A percentile compares a stretch with the other conserved stretches of the same genome.
Conservation (phyloP, 2,888 invertebrate species). For the Drosophila bunnanda region DNA sequence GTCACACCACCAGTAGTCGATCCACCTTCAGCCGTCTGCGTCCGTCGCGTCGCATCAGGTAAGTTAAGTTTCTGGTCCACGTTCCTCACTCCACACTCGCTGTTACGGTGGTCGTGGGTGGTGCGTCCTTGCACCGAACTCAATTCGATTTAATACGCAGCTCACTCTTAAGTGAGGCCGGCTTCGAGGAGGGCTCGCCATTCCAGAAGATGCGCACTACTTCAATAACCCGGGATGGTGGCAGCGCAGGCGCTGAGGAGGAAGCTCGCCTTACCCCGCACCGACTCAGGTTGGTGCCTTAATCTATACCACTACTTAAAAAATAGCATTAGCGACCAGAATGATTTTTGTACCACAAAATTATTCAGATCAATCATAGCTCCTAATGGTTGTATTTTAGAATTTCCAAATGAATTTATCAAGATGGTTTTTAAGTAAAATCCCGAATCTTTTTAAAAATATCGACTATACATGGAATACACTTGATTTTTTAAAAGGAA, state of each 20-base stretch:
- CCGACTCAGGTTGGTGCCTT: conserved; percentile 86
- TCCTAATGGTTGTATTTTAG: not conserved
- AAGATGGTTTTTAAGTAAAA: not conserved
- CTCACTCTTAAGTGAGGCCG: conserved; percentile 88
- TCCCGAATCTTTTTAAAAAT: not conserved
- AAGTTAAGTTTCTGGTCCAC: too few relatives aligned
- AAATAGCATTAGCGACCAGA: not conserved
- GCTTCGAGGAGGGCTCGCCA: conserved; percentile 89
- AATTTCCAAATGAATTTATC: not conserved
- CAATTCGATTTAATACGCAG: conserved; percentile 80
- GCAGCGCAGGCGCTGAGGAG: conserved; percentile 85
- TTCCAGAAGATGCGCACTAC: conserved; percentile 87
- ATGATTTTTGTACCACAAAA: not conserved
- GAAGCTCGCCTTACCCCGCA: conserved; percentile 87
- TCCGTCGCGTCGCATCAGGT: conserved; percentile 89
- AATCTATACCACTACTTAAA: not conserved
- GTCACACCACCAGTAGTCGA: conserved; percentile 86
- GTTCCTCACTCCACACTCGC: not conserved
- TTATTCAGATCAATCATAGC: not conserved
- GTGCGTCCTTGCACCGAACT: not conserved
- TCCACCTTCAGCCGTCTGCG: conserved; percentile 85
- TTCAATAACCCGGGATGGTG: conserved; percentile 87
- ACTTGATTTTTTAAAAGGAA: not conserved
- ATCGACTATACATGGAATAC: not conserved
- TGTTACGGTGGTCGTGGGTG: conserved; percentile 3